Evolutionary conservation across 2,888 invertebrate genomes (phyloP), one percentile per base, ranked within the genome.

Genomic region (Rotaria magnacalcarata): DNA sequence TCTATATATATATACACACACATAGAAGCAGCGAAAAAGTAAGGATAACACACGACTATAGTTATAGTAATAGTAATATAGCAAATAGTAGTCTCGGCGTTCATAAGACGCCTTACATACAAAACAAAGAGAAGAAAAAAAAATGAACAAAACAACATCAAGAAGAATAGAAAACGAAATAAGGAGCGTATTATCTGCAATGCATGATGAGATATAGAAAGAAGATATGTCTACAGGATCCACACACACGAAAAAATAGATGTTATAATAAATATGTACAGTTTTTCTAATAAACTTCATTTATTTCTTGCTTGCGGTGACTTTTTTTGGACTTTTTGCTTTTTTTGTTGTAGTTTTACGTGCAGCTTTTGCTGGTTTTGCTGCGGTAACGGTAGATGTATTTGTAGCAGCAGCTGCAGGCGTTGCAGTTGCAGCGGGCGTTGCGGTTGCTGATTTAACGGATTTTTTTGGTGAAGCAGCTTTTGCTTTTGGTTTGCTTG

Each of bases 291-390:
- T 6, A 27, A 67, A 67, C 43, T 52, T 50, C 7, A 50, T 24
- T 85, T 74, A 74, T 74, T 67, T 50, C 34, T 27, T 67, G 34
- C 8, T 50, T 4, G 85, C 27, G 0, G 85, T 19, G 11, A 56
- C 56, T 58, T 85, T 85, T 16, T 41, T 85, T 80, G 85, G 41
- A 27, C 80, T 85, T 85, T 85, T 85, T 2, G 80, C 47, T 80
- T 85, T 80, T 16, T 56, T 54, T n/a, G 75, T 56, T 43, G 52
- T n/a, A 47, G 34, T 50, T 14, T 47, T 58, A 16, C 54, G 24
- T 27, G 80, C 80, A 56, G 47, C 34, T 85, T 85, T 85, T 24
- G 47, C 80, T 75, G 47, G 52, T 85, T 85, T 85, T 24, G 47
- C 47, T 43, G 60, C 43, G 47, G 24, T 85, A 0, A 0, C 21